phyloP scores from a whole-genome alignment of 2,888 invertebrate genomes.

The Callyntrura guangdongensis region DNA sequence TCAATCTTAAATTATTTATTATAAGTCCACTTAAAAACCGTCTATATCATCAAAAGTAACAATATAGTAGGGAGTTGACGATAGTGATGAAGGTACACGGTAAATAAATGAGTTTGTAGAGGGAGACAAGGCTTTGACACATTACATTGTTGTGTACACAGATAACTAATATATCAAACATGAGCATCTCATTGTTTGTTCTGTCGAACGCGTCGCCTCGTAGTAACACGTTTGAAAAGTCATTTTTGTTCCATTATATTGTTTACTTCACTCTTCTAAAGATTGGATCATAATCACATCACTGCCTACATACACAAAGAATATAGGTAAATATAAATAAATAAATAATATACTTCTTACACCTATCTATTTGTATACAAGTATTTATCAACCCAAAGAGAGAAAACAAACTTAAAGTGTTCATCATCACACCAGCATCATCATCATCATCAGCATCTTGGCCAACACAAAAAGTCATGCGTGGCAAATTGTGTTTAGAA shows the following conservation, averaged over 20 bases:
- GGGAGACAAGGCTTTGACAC: constrained; percentile 73
- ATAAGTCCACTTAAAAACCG: constrained; percentile 18
- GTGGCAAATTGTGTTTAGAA: constrained; percentile 66
- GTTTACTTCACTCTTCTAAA: constrained; percentile 62
- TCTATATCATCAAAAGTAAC: constrained; percentile 24
- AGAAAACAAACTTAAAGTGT: constrained; percentile 58
- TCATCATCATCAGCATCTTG: too few species aligned
- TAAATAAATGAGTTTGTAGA: constrained; percentile 61
- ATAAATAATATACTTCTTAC: constrained; percentile 32
- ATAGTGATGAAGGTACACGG: constrained; percentile 50
- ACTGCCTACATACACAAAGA: constrained; percentile 10
- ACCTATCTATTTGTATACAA: too few species aligned
- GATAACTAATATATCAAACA: constrained; percentile 70
- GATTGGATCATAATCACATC: constrained; percentile 40
- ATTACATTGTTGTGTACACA: constrained; percentile 74
- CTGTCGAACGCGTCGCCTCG: constrained; percentile 41
- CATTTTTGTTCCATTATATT: constrained; percentile 45
- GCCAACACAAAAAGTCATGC: constrained; percentile 69
- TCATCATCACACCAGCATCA: constrained; percentile 25
- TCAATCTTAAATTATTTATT: constrained; percentile 39
- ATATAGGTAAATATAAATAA: neutral
- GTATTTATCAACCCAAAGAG: constrained; percentile 62
- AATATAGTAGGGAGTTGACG: constrained; percentile 1
- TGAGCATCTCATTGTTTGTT: constrained; percentile 73
- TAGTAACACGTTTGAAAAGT: constrained; percentile 44